These are phyloP conservation scores for Muntiacus reevesi DNA, from an alignment of 2,113 vertebrate genomes.

Conservation along the genomic window DNA sequence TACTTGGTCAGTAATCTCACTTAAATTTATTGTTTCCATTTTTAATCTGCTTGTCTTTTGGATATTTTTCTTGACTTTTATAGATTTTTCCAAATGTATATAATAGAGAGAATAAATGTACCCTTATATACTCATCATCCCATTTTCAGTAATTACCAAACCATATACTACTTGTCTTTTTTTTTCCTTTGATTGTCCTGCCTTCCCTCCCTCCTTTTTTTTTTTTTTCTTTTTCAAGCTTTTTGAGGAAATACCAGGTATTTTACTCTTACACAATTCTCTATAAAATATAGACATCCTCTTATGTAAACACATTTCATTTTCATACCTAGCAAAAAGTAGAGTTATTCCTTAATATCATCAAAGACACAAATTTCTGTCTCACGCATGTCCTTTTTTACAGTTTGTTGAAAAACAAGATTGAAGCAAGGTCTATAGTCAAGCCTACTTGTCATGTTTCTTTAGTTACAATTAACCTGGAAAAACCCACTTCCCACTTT, in stretches of 20 bases:
- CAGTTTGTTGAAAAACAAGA: not conserved
- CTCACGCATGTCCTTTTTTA: not conserved
- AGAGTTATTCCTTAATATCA: not conserved
- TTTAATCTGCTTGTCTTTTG: not conserved
- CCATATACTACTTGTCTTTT: not conserved
- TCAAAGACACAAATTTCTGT: not conserved
- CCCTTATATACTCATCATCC: not conserved
- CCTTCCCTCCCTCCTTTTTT: not conserved
- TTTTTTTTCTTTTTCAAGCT: not conserved
- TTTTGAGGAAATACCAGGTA: not conserved
- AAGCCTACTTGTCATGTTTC: not conserved
- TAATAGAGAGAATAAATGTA: not conserved
- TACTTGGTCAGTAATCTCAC: not conserved
- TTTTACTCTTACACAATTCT: not conserved
- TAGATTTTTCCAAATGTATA: not conserved
- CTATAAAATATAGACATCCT: not conserved
- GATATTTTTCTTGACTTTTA: not conserved
- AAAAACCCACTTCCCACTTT: not conserved
- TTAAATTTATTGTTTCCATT: not conserved
- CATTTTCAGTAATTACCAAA: not conserved
- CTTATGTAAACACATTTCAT: not conserved
- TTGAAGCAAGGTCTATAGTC: not conserved
- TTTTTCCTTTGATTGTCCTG: not conserved
- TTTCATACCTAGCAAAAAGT: not conserved
- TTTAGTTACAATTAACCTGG: not conserved